Evolutionary conservation across 2,888 invertebrate genomes (phyloP).

Genomic region (Lacanobia oleracea): DNA sequence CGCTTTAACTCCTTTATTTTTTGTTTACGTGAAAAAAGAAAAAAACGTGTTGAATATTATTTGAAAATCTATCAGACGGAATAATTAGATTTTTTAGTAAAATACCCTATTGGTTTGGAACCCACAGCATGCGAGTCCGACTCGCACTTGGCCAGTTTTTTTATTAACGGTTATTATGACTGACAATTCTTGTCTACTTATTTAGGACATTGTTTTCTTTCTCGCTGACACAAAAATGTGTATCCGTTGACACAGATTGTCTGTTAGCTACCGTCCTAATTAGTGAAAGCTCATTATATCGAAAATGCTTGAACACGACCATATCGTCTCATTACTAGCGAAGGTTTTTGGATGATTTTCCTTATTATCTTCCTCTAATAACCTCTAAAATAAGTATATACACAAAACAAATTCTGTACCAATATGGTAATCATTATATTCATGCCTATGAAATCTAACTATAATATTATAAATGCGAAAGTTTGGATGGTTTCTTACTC

Average conservation of each 20-base stretch:
- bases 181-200: background rate
- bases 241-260: constrained; percentile 30
- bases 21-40: too few relatives aligned
- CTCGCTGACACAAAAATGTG: constrained; percentile 18
- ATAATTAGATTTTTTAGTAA: too few relatives aligned
- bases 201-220: background rate
- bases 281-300: constrained; percentile 40
- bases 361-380: constrained; percentile 18
- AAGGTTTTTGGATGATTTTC: constrained; percentile 35
- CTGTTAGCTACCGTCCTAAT: constrained; percentile 19
- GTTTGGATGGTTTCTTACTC: too few relatives aligned
- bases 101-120: too few relatives aligned
- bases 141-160: too few relatives aligned
- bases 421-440: background rate
- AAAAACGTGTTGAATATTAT: too few relatives aligned
- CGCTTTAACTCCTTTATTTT: too few relatives aligned
- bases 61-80: too few relatives aligned
- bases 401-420: background rate
- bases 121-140: too few relatives aligned
- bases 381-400: background rate
- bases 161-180: background rate
- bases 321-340: constrained; percentile 17
- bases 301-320: constrained; percentile 39
- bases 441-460: too few relatives aligned
- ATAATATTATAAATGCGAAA: too few relatives aligned